Base-by-base conservation (phyloP, 2,113 vertebrate genomes). In the Typhlomys cinereus region DNA sequence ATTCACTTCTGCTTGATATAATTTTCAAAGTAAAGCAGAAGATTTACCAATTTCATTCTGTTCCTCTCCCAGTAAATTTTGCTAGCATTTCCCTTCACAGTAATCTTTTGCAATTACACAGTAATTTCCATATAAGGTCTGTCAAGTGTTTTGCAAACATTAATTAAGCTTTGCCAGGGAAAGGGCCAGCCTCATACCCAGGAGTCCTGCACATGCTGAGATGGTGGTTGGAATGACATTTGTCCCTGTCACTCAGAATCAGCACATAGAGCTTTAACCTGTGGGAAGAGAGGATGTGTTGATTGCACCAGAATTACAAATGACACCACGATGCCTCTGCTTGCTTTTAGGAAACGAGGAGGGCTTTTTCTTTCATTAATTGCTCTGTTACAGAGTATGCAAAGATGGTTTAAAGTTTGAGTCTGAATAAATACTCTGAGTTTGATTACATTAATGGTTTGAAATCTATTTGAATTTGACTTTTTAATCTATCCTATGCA, bases 221-320 rank as follows among this genome's bases (percentile, higher is more conserved):
- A 44, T 0, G 69, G 67, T 44, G 64, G 82, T n/a, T 71, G 85
- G 66, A 90, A 84, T 88, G 90, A 90, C 94, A 95, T 94, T 96
- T 95, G 92, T 92, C 76, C 82, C 93, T 96, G 88, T 96, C 96
- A 81, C 70, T 95, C 71, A 80, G 73, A 89, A 74, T 92, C 73
- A 95, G 92, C 73, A 41, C 59, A 20, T 4, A 41, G 92, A 82
- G 31, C 69, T 70, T 61, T 73, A 78, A 81, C 84, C 95, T 78
- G 89, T 85, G 80, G 94, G 91, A 69, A 50, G 61, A 90, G 61
- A 89, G 48, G 44, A 74, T 71, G 73, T 70, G 88, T 91, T n/a
- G 74, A 93, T 92, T 85, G 81, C 83, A 88, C 81, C 95, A 93
- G 92, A 94, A 91, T 88, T 85, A 82, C 57, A 85, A 85, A 82